Conservation (phyloP, 2,797 vertebrate genomes). For the Gambelia wislizenii region DNA sequence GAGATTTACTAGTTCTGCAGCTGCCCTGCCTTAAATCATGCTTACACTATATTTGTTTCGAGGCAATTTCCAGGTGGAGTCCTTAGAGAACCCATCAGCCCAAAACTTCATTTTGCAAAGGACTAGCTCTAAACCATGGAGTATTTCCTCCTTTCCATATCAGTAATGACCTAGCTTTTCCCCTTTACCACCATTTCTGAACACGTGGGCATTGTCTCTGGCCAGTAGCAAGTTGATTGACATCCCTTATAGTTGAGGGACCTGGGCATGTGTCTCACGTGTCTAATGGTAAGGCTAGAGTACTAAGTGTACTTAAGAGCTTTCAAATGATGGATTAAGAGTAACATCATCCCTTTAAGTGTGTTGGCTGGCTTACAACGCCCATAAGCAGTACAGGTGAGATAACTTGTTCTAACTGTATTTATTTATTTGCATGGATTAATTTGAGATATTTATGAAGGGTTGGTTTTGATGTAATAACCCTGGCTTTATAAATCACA, state of each 20-base stretch:
- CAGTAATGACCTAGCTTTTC: background rate
- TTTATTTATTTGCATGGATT: background rate
- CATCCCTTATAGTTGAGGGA: background rate
- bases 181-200: background rate
- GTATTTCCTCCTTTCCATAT: background rate
- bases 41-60: conserved; percentile 3
- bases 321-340: conserved; percentile 13
- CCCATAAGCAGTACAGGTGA: background rate
- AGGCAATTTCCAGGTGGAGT: conserved; percentile 7
- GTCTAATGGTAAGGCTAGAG: background rate
- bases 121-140: background rate
- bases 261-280: background rate
- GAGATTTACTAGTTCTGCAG: conserved; percentile 10
- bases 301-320: background rate
- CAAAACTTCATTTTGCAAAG: background rate
- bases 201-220: background rate
- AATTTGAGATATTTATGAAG: background rate
- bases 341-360: background rate
- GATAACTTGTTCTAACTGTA: background rate
- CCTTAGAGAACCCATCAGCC: background rate
- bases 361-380: background rate
- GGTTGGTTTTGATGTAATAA: background rate
- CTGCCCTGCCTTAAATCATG: conserved; percentile 11
- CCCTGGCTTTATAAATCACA: background rate
- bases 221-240: background rate